Conservation (phyloP, 2,888 invertebrate species). For the Pristionchus fissidentatus region DNA sequence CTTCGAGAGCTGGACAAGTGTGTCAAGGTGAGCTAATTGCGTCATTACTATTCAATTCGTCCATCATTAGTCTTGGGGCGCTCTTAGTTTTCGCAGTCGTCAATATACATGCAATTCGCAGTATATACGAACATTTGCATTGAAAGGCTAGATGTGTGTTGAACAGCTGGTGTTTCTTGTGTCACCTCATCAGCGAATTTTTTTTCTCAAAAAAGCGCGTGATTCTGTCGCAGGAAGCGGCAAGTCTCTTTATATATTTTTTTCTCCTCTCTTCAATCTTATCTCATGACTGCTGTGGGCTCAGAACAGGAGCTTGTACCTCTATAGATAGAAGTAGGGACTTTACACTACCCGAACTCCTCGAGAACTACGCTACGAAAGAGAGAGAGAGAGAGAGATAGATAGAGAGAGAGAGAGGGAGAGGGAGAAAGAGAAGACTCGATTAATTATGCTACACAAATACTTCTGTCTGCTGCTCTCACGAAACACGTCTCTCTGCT, state of each 20-base stretch:
- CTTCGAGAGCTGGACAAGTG: slow-evolving; percentile 71
- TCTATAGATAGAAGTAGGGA: neutral
- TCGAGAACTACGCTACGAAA: neutral
- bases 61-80: neutral
- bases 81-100: too few species aligned
- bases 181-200: neutral
- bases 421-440: slow-evolving; percentile 5
- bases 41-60: neutral
- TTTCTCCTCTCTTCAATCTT: neutral
- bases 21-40: slow-evolving; percentile 65
- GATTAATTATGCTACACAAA: slow-evolving; percentile 28
- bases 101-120: too few species aligned
- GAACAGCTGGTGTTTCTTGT: too few species aligned
- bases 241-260: too few species aligned
- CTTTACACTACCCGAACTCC: slow-evolving; percentile 20
- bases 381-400: too few species aligned
- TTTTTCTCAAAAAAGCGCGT: too few species aligned
- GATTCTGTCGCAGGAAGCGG: too few species aligned
- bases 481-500: neutral
- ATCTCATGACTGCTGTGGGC: neutral
- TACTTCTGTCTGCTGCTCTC: neutral
- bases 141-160: too few species aligned
- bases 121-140: too few species aligned
- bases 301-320: neutral
- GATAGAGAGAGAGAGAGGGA: too few species aligned